phyloP scores from a whole-genome alignment of 2,797 vertebrate species.

The Okamejei kenojei region DNA sequence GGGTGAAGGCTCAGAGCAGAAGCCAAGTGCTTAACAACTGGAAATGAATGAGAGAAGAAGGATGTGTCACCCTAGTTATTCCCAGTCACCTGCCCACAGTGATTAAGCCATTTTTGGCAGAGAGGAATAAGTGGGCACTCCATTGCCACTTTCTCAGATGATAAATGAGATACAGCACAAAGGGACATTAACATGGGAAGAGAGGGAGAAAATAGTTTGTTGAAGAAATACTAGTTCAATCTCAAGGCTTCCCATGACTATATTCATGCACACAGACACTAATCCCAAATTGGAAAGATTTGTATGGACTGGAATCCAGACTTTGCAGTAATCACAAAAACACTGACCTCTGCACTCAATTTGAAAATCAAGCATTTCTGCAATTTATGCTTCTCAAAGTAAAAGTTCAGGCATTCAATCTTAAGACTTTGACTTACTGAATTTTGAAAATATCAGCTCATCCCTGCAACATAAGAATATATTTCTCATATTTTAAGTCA shows the following conservation, averaged over 20 bases:
- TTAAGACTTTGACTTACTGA: background rate
- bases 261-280: background rate
- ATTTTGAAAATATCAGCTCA: background rate
- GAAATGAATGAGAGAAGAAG: constrained; percentile 12
- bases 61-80: background rate
- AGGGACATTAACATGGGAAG: background rate
- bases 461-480: background rate
- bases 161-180: background rate
- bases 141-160: background rate
- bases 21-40: constrained; percentile 19
- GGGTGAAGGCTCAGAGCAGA: background rate
- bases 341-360: background rate
- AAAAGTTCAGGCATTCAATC: background rate
- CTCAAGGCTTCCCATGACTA: background rate
- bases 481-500: background rate
- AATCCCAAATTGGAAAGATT: background rate
- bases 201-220: background rate
- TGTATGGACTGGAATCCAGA: background rate
- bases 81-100: background rate
- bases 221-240: constrained; percentile 10
- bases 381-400: background rate
- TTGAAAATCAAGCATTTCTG: background rate
- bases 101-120: constrained; percentile 14
- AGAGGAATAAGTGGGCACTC: background rate
- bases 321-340: background rate